Conservation (phyloP, 2,797 vertebrate species). For the Notamacropus eugenii region DNA sequence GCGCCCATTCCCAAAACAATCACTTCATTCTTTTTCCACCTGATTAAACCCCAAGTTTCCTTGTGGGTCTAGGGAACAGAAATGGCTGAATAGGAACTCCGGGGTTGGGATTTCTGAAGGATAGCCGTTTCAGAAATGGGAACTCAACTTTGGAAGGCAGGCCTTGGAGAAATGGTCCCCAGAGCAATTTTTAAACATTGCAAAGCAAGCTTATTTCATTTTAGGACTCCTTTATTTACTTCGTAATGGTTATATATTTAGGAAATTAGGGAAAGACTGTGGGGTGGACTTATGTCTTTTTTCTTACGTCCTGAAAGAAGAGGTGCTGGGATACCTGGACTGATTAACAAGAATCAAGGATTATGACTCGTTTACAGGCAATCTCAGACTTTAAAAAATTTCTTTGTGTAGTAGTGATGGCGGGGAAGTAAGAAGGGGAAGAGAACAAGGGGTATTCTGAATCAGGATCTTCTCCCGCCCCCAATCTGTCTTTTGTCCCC, state of each 20-base stretch:
- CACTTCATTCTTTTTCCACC: conserved; percentile 41
- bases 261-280: background rate
- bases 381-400: background rate
- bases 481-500: background rate
- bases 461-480: background rate
- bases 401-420: background rate
- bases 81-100: conserved; percentile 1
- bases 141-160: background rate
- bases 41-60: conserved; percentile 51
- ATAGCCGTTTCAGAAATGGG: background rate
- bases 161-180: background rate
- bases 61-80: conserved; percentile 4
- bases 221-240: background rate
- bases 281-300: background rate
- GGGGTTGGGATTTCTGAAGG: background rate
- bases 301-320: background rate
- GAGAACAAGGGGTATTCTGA: background rate
- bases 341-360: background rate
- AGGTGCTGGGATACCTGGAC: background rate
- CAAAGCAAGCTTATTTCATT: background rate
- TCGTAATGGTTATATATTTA: background rate
- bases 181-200: background rate
- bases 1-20: conserved; percentile 12
- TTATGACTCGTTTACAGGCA: background rate
- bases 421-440: background rate